Evolutionary conservation across 2,113 vertebrate species (phyloP).

Genomic region (Eptesicus fuscus): DNA sequence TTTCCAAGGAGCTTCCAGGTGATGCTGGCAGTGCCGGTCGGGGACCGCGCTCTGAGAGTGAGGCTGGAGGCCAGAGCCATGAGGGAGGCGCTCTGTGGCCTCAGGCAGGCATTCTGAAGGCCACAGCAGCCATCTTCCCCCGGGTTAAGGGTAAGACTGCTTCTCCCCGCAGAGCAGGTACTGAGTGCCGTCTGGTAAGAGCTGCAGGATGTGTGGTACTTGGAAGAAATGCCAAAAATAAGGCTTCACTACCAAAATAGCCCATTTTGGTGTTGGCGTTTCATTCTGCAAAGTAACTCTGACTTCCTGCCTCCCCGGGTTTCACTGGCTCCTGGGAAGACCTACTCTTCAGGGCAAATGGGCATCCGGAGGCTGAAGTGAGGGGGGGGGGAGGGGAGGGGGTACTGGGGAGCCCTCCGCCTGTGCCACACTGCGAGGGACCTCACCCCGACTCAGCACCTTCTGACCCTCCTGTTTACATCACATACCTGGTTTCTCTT

Average conservation of each 20-base stretch:
- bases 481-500: neutral
- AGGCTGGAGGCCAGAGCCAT: neutral
- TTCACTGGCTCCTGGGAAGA: neutral
- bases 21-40: neutral
- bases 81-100: neutral
- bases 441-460: neutral
- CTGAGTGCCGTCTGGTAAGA: neutral
- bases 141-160: neutral
- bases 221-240: neutral
- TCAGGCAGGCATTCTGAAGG: neutral
- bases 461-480: neutral
- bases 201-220: neutral
- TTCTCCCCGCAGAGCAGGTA: neutral
- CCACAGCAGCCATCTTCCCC: neutral
- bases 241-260: neutral
- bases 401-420: neutral
- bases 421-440: neutral
- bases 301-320: neutral
- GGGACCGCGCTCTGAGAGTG: neutral
- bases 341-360: neutral
- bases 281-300: neutral
- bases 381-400: no score
- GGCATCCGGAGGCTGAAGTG: neutral
- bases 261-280: neutral
- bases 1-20: neutral